Percentiles rank a stretch among this genome's conserved stretches.
These are phyloP conservation scores for Drosophila ficusphila DNA, from an alignment of 1,140 invertebrate genomes.

Conservation along the genomic window DNA sequence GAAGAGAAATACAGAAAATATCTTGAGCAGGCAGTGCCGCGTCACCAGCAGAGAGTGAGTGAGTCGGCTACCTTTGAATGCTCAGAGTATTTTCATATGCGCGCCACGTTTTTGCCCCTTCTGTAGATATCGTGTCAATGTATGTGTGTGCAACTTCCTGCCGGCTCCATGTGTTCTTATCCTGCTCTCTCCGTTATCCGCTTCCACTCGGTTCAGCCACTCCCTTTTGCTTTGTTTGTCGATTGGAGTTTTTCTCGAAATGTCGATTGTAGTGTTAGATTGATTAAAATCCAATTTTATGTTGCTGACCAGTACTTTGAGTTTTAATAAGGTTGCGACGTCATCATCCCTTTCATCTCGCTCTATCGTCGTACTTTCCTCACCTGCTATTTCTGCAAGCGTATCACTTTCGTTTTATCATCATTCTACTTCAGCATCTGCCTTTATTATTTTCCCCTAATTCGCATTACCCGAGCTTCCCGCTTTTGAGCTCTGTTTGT, in stretches of 20 bases:
- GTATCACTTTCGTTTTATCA: slow-evolving; percentile 72
- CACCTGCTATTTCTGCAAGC: slow-evolving; percentile 41
- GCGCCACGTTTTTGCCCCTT: slow-evolving; percentile 64
- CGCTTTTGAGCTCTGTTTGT: slow-evolving; percentile 30
- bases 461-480: slow-evolving; percentile 39
- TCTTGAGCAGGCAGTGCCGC: slow-evolving; percentile 60
- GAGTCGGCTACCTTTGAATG: slow-evolving; percentile 23
- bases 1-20: slow-evolving; percentile 51
- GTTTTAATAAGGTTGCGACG: slow-evolving; percentile 22
- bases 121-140: slow-evolving; percentile 6
- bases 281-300: slow-evolving; percentile 29
- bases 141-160: slow-evolving; percentile 69
- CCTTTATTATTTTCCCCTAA: slow-evolving; percentile 16
- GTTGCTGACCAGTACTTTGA: slow-evolving; percentile 3
- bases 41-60: slow-evolving; percentile 57
- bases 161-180: slow-evolving; percentile 61
- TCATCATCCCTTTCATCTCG: slow-evolving; percentile 39
- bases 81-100: slow-evolving; percentile 58
- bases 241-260: background rate
- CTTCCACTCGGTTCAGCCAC: slow-evolving; percentile 52
- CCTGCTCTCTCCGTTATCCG: slow-evolving; percentile 31
- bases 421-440: slow-evolving; percentile 23
- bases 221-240: slow-evolving; percentile 56
- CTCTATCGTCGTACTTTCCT: slow-evolving; percentile 17
- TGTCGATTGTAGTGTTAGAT: background rate